Percentiles rank a stretch among this genome's conserved stretches.
Evolutionary conservation across 2,888 invertebrate species (phyloP).

Genomic region (Tenthredo amoena): DNA sequence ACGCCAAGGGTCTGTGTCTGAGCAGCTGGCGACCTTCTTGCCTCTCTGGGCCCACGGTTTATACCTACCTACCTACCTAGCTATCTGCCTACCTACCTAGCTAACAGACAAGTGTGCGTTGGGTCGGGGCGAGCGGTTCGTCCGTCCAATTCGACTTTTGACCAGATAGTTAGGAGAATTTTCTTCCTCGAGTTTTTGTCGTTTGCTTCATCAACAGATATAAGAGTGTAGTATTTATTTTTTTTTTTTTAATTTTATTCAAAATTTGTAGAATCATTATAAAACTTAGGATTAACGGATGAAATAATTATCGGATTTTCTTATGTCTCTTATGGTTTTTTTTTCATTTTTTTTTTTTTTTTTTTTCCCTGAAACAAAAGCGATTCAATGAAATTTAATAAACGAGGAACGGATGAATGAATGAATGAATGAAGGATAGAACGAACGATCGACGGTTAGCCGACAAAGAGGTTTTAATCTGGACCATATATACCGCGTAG

Average conservation of each 20-base stretch:
- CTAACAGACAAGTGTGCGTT: background rate
- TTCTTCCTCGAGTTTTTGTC: background rate
- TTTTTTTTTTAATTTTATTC: background rate
- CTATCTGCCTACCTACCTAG: background rate
- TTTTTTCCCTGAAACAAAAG: background rate
- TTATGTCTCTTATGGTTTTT: background rate
- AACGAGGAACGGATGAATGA: background rate
- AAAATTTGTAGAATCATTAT: too few relatives aligned
- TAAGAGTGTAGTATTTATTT: background rate
- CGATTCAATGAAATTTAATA: background rate
- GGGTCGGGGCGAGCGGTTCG: background rate
- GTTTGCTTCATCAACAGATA: background rate
- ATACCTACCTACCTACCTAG: constrained; percentile 7
- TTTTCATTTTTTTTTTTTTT: background rate
- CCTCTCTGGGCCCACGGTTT: constrained; percentile 31
- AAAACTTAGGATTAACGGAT: too few relatives aligned
- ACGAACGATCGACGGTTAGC: background rate
- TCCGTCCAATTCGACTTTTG: constrained; percentile 4
- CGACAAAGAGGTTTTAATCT: constrained; percentile 36
- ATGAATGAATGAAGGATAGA: background rate
- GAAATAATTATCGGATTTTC: too few relatives aligned
- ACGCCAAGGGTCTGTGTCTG: constrained; percentile 16
- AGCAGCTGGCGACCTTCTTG: constrained; percentile 48
- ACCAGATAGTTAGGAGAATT: background rate
- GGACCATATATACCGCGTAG: background rate